Conservation (phyloP, 2,888 invertebrate genomes). For the Scaptomyza flava region DNA sequence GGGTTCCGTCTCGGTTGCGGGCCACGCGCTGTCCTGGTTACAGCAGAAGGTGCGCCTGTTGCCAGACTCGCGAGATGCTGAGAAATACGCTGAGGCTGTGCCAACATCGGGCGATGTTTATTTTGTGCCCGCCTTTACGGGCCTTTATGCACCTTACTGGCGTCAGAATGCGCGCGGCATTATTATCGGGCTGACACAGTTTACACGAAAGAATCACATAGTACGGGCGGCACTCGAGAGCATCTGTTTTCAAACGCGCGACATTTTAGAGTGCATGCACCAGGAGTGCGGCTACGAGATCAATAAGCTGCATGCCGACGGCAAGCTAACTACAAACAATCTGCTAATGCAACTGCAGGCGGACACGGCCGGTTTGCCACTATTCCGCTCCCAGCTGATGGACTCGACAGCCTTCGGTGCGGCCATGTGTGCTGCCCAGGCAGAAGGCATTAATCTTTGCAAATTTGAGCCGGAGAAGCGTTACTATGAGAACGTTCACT, state of each 20-base stretch:
- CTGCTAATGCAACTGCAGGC: constrained; percentile 98
- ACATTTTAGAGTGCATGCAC: constrained; percentile 97
- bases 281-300: constrained; percentile 95
- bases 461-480: constrained; percentile 87
- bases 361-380: constrained; percentile 95
- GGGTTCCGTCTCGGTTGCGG: constrained; percentile 97
- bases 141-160: constrained; percentile 99
- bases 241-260: constrained; percentile 97
- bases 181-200: constrained; percentile 96
- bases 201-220: constrained; percentile 96
- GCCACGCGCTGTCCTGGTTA: constrained; percentile 96
- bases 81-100: constrained; percentile 90
- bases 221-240: constrained; percentile 97
- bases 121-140: constrained; percentile 99
- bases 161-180: constrained; percentile 95
- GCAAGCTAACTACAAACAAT: constrained; percentile 95
- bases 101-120: constrained; percentile 97
- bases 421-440: constrained; percentile 95
- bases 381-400: constrained; percentile 92
- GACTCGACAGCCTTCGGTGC: constrained; percentile 97
- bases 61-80: constrained; percentile 89
- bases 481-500: constrained; percentile 84
- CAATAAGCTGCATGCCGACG: constrained; percentile 95
- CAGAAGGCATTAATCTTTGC: constrained; percentile 90
- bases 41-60: constrained; percentile 95